phyloP scores from a whole-genome alignment of 1,140 invertebrate species.

The Macrocentrus cingulum region DNA sequence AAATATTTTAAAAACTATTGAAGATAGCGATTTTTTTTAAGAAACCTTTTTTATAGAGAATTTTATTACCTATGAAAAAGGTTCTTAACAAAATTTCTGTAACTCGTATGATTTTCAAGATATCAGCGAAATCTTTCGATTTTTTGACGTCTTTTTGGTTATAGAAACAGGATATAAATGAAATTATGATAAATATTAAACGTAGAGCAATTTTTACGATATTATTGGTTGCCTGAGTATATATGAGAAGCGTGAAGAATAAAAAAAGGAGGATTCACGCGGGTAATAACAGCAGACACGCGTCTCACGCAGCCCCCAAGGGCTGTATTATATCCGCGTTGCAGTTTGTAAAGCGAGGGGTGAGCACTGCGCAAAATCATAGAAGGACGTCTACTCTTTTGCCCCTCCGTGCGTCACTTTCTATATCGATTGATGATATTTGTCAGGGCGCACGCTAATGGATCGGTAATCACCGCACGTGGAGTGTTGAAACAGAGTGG shows the following conservation, averaged over 20 bases:
- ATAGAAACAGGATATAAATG: too few species aligned
- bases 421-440: slow-evolving; percentile 16
- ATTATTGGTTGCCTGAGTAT: neutral
- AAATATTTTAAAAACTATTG: too few species aligned
- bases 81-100: too few species aligned
- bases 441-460: slow-evolving; percentile 46
- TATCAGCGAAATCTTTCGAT: too few species aligned
- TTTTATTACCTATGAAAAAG: too few species aligned
- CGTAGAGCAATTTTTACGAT: too few species aligned
- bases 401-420: slow-evolving; percentile 5
- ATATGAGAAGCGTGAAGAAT: neutral
- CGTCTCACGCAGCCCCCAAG: slow-evolving; percentile 22
- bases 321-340: slow-evolving; percentile 28
- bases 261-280: slow-evolving; percentile 3
- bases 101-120: too few species aligned
- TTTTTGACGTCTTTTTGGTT: too few species aligned
- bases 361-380: slow-evolving; percentile 10
- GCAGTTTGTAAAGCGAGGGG: slow-evolving; percentile 25
- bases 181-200: too few species aligned
- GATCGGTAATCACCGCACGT: slow-evolving; percentile 50
- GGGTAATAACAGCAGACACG: slow-evolving; percentile 18
- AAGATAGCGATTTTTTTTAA: too few species aligned
- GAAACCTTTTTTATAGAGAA: too few species aligned
- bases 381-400: neutral
- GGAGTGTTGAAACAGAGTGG: neutral